Base-by-base conservation (phyloP, 2,113 vertebrate genomes). In the Platycercus adscitus region DNA sequence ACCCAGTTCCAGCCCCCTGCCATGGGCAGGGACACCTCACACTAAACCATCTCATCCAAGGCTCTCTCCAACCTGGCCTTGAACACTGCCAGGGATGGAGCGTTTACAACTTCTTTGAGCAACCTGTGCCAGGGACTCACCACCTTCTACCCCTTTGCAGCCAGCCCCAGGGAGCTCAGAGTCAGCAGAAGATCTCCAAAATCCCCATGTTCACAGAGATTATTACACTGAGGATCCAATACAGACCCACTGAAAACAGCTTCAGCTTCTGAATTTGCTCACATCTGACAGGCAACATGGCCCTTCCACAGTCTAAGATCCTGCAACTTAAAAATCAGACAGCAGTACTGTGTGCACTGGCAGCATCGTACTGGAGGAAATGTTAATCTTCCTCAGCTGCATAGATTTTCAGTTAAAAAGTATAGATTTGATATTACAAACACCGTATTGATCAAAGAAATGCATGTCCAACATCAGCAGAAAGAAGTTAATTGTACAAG, bases 381-480 rank as follows among this genome's bases (percentile, higher is more conserved):
- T 47, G 73, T 73, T 73, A 44, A 83, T 80, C 79, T 82, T 76
- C 81, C 41, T 53, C 88, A 68, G 39, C 35, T 2, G 1, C 79
- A 60, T 28, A 61, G 85, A 94, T 87, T 91, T 88, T 56, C 91
- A 64, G 76, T 86, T 91, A 37, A 88, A 71, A 95, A 44, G 65
- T 75, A 89, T 29, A 78, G 86, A 90, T 88, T 49, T 41, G 55
- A 58, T 49, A 91, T 83, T 25, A 53, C 46, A 25, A 53, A 65
- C 68, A 29, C 63, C 6, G 1, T 6, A 39, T 29, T 26, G 81
- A 86, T 75, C 89, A 93, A 91, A 91, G 41, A 73, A 76, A 56
- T 2, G 17, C 63, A 49, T 35, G 75, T 53, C 85, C 81, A 75
- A 17, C 81, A 23, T 2, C 49, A 88, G 66, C 6, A 20, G 39